Percentiles rank a stretch among this genome's conserved stretches.
phyloP scores from a whole-genome alignment of 1,140 invertebrate genomes.

The Andricus grossulariae region DNA sequence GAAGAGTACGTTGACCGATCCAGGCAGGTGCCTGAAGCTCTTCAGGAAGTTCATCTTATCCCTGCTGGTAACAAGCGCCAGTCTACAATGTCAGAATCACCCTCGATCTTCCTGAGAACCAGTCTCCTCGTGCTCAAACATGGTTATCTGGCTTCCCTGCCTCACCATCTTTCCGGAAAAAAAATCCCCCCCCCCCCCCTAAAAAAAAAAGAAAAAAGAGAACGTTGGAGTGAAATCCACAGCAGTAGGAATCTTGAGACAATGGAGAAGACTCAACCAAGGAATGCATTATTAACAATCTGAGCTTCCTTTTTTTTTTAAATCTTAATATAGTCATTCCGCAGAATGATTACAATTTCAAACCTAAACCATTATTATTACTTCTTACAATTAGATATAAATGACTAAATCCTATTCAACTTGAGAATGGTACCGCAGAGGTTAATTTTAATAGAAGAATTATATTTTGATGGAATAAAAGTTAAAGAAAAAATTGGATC shows the following conservation, averaged over 20 bases:
- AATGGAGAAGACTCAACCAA: not conserved
- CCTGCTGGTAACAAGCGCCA: conserved; percentile 32
- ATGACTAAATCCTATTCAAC: not conserved
- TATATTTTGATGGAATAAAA: no score
- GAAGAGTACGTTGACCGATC: conserved; percentile 53
- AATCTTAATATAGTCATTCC: not conserved
- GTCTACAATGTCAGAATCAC: conserved; percentile 35
- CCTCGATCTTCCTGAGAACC: conserved; percentile 36
- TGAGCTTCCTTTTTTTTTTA: not conserved
- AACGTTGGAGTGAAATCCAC: not conserved
- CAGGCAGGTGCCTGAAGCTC: conserved; percentile 44
- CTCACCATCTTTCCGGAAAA: not conserved
- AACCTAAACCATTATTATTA: conserved; percentile 1
- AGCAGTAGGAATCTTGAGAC: not conserved
- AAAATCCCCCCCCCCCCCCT: not conserved
- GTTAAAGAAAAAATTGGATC: no score
- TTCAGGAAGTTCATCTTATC: conserved; percentile 46
- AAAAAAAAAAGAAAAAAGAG: not conserved
- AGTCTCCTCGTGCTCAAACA: conserved; percentile 36
- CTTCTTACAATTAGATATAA: conserved; percentile 3
- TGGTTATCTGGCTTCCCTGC: conserved; percentile 33
- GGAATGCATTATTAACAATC: not conserved
- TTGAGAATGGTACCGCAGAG: not conserved
- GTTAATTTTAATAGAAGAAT: no score
- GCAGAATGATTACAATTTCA: conserved; percentile 16